Conservation (phyloP, 1,140 invertebrate species). For the Bombus fervidus region DNA sequence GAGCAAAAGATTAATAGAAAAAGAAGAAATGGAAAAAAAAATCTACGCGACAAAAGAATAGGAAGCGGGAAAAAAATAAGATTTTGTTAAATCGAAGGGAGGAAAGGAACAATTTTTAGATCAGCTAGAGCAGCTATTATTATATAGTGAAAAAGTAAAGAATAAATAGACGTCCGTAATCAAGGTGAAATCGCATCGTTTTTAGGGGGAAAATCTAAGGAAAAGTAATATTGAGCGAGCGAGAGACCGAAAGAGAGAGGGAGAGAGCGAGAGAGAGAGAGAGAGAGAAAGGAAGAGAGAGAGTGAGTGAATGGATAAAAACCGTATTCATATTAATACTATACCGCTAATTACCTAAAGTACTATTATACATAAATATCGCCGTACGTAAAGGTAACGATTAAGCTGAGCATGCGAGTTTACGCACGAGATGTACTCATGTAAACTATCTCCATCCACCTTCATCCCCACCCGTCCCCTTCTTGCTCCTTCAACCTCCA, state of each 20-base stretch:
- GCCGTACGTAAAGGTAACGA: conserved; percentile 74
- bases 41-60: neutral
- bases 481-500: neutral
- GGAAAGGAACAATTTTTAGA: conserved; percentile 56
- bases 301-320: conserved; percentile 58
- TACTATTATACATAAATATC: conserved; percentile 76
- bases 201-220: conserved; percentile 12
- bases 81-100: conserved; percentile 47
- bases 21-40: conserved; percentile 54
- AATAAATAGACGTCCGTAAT: conserved; percentile 75
- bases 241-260: conserved; percentile 1
- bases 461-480: neutral
- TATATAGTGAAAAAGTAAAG: neutral
- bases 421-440: conserved; percentile 74
- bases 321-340: conserved; percentile 72
- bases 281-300: conserved; percentile 60
- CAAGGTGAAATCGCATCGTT: conserved; percentile 46
- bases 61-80: conserved; percentile 13
- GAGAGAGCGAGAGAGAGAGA: conserved; percentile 22
- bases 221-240: neutral
- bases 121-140: conserved; percentile 66
- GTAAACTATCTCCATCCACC: conserved; percentile 66
- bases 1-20: conserved; percentile 33
- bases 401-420: conserved; percentile 77
- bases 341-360: conserved; percentile 76